Conservation (phyloP, 2,113 vertebrate species). For the Chaetodon trifascialis region DNA sequence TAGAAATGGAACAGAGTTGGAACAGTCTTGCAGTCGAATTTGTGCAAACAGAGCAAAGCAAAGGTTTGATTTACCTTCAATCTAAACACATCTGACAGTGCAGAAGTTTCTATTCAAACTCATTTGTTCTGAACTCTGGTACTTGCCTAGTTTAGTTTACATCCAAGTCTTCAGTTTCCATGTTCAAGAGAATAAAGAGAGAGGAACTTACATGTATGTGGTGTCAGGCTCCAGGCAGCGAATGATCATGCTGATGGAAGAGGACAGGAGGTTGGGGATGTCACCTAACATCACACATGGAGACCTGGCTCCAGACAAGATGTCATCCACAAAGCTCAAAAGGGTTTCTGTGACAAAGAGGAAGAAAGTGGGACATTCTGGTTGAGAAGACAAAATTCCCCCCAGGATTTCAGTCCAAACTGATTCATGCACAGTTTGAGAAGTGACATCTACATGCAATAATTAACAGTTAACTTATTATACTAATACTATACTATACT, state of each 20-base stretch:
- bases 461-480: too few relatives aligned
- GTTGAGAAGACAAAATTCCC: not conserved
- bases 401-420: not conserved
- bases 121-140: not conserved
- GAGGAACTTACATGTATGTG: conserved; percentile 93
- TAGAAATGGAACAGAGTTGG: not conserved
- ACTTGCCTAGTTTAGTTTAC: not conserved
- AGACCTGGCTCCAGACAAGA: conserved; percentile 95
- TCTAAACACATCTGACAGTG: not conserved
- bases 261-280: conserved; percentile 92
- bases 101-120: not conserved
- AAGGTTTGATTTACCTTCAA: not conserved
- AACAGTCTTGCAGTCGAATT: not conserved
- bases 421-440: not conserved
- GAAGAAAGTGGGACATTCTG: not conserved
- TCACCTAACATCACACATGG: conserved; percentile 97
- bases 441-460: not conserved
- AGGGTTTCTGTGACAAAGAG: conserved; percentile 88
- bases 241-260: conserved; percentile 93
- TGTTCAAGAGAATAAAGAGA: not conserved
- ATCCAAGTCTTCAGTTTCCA: not conserved
- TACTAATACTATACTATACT: too few relatives aligned
- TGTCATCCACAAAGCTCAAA: conserved; percentile 97
- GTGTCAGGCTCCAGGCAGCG: conserved; percentile 96
- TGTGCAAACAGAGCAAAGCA: not conserved